phyloP scores from a whole-genome alignment of 2,888 invertebrate species.

The Monochamus alternatus region DNA sequence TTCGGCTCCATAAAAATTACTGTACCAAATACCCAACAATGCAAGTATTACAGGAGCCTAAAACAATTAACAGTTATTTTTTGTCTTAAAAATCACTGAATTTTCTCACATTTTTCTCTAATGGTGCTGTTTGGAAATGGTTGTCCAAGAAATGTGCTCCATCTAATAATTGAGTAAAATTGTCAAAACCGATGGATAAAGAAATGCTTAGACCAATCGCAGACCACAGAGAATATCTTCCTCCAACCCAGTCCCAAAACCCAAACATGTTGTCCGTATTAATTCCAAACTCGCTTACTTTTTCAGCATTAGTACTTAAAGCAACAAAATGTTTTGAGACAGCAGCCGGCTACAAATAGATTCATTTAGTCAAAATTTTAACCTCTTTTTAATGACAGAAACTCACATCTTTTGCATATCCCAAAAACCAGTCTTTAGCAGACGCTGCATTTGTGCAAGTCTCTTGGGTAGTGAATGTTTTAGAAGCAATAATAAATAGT shows the following conservation, averaged over 20 bases:
- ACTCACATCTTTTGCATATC: constrained; percentile 87
- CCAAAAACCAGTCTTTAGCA: constrained; percentile 96
- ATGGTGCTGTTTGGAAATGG: constrained; percentile 89
- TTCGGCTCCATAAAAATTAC: constrained; percentile 95
- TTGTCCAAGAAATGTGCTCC: constrained; percentile 96
- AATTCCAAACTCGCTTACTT: constrained; percentile 98
- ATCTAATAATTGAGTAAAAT: constrained; percentile 91
- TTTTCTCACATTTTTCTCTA: constrained; percentile 89
- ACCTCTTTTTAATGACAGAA: neutral
- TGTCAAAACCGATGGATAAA: constrained; percentile 93
- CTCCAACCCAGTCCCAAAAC: constrained; percentile 99
- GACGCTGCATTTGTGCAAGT: constrained; percentile 99
- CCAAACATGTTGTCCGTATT: constrained; percentile 98
- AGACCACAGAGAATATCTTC: constrained; percentile 98
- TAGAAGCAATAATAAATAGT: constrained; percentile 98
- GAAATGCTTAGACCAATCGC: constrained; percentile 98
- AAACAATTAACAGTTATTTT: constrained; percentile 52
- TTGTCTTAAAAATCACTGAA: neutral
- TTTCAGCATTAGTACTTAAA: constrained; percentile 93
- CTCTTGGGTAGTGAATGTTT: constrained; percentile 99
- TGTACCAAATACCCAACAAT: constrained; percentile 93
- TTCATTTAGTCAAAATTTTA: neutral
- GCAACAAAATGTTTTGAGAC: constrained; percentile 99
- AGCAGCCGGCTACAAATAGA: constrained; percentile 76
- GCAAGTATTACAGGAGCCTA: constrained; percentile 96